phyloP scores from a whole-genome alignment of 64 coral and sea anemone species.

The Catalaphyllia jardinei region DNA sequence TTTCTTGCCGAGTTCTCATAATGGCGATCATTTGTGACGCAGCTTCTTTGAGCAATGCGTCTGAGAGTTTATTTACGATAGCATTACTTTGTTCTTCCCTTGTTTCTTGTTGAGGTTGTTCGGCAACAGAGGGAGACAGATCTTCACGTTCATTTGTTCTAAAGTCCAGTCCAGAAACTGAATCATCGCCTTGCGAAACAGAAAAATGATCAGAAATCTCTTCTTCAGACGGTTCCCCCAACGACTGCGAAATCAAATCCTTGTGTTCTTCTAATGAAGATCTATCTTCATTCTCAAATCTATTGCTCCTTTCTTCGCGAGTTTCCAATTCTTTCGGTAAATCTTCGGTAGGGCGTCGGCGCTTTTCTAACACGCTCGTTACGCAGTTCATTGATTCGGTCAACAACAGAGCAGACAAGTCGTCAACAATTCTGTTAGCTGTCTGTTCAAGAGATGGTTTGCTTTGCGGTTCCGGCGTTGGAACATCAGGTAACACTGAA shows the following conservation, averaged over 20 bases:
- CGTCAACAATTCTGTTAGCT: constrained; percentile 65
- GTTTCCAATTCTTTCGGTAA: not conserved
- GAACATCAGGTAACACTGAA: not conserved
- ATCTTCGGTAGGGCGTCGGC: constrained; percentile 21
- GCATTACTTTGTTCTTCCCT: constrained; percentile 3
- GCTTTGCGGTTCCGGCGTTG: not conserved
- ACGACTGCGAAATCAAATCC: constrained; percentile 28
- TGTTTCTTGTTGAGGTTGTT: constrained; percentile 5
- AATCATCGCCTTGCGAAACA: constrained; percentile 45
- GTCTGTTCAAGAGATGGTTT: not conserved
- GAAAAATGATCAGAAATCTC: constrained; percentile 68
- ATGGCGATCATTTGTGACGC: constrained; percentile 84
- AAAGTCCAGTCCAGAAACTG: constrained; percentile 44
- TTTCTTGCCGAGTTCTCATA: constrained; percentile 46
- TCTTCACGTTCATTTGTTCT: constrained; percentile 1
- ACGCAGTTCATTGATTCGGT: constrained; percentile 60
- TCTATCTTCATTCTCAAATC: not conserved
- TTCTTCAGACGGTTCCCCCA: constrained; percentile 57
- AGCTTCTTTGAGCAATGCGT: constrained; percentile 76
- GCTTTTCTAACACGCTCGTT: constrained; percentile 48
- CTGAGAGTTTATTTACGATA: constrained; percentile 66
- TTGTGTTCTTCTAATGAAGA: not conserved
- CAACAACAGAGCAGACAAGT: constrained; percentile 57
- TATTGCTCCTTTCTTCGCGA: not conserved
- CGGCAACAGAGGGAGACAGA: constrained; percentile 11